phyloP scores from a whole-genome alignment of 2,888 invertebrate genomes.

The Acanthoscelides obtectus region DNA sequence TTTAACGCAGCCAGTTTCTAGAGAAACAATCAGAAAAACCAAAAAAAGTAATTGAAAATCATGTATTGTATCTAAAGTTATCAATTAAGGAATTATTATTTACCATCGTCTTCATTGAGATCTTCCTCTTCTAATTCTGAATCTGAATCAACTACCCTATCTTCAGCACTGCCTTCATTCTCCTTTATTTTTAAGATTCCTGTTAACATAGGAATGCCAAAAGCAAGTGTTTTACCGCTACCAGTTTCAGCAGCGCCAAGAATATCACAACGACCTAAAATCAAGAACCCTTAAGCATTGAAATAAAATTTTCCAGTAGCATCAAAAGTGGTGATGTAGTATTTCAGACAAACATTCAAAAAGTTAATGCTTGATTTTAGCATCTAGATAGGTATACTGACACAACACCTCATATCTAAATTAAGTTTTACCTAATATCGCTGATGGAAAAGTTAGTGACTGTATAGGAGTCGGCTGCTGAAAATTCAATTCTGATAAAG shows the following conservation, averaged over 20 bases:
- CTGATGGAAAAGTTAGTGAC: slow-evolving; percentile 70
- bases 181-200: slow-evolving; percentile 66
- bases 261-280: slow-evolving; percentile 73
- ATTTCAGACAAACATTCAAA: too few species aligned
- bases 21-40: slow-evolving; percentile 4
- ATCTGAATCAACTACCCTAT: slow-evolving; percentile 24
- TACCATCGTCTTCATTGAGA: slow-evolving; percentile 26
- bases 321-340: too few species aligned
- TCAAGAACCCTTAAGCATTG: background rate
- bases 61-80: too few species aligned
- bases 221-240: slow-evolving; percentile 97
- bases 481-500: slow-evolving; percentile 73
- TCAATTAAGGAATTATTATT: too few species aligned
- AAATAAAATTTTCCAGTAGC: too few species aligned
- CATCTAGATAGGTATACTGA: background rate
- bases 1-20: slow-evolving; percentile 59
- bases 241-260: slow-evolving; percentile 99
- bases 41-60: background rate
- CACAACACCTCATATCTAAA: background rate
- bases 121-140: slow-evolving; percentile 24
- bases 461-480: slow-evolving; percentile 87
- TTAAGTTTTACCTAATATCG: slow-evolving; percentile 65
- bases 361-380: background rate
- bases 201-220: slow-evolving; percentile 88
- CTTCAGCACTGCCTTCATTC: slow-evolving; percentile 8